Conservation (phyloP, 2,797 vertebrate genomes). For the Gymnodraco acuticeps region DNA sequence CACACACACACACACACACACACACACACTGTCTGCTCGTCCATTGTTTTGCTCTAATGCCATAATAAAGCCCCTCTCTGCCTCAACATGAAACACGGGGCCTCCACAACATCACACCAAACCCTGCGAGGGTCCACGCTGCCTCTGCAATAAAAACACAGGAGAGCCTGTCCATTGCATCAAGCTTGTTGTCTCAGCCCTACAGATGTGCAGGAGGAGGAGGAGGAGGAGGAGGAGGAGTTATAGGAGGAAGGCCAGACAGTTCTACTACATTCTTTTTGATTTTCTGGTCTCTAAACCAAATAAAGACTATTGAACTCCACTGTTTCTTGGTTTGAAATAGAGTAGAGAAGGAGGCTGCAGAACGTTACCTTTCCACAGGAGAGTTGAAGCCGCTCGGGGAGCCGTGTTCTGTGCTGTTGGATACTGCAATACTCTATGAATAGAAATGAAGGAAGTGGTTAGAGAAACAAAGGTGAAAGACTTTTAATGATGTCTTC, state of each 20-base stretch:
- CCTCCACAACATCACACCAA: conserved; percentile 61
- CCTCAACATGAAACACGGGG: conserved; percentile 59
- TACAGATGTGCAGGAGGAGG: conserved; percentile 58
- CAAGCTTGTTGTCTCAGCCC: conserved; percentile 55
- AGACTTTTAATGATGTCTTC: not conserved
- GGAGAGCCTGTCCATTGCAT: conserved; percentile 27
- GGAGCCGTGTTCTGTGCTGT: conserved; percentile 74
- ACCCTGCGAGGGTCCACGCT: conserved; percentile 59
- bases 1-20: conserved; percentile 2
- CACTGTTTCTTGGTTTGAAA: not conserved
- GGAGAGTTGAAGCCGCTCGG: conserved; percentile 90
- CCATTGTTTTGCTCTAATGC: conserved; percentile 26
- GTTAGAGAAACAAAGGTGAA: not conserved
- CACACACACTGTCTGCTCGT: conserved; percentile 11
- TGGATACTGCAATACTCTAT: conserved; percentile 91
- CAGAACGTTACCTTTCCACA: conserved; percentile 88
- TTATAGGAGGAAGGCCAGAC: not conserved
- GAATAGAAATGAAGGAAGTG: conserved; percentile 37
- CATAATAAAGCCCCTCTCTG: conserved; percentile 53
- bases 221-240: conserved; percentile 32
- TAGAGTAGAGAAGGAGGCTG: not conserved
- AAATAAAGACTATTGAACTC: conserved; percentile 7
- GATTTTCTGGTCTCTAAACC: conserved; percentile 25
- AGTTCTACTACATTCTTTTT: conserved; percentile 24
- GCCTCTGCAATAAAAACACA: conserved; percentile 57